Base-by-base conservation (phyloP, 2,797 vertebrate genomes). In the Bothrops alternatus region DNA sequence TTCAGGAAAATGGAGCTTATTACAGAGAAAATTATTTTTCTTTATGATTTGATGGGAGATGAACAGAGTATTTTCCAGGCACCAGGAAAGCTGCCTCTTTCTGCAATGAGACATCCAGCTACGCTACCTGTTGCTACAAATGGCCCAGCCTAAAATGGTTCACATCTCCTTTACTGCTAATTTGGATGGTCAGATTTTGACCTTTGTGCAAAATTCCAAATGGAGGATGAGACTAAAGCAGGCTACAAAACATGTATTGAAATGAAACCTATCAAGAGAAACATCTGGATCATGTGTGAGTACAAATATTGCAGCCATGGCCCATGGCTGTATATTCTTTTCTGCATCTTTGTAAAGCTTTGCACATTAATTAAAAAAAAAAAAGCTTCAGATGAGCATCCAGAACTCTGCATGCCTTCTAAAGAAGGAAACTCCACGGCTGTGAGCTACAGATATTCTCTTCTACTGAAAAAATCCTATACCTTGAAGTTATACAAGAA, bases 1-100 rank as follows among this genome's bases (percentile, higher is more conserved):
- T 97, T 95, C 90, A 91, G 94, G 96, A 95, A 95, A 97, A 96
- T 95, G 93, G 96, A 97, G 96, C 96, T 97, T 97, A 97, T 97
- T 97, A 97, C 94, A 96, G 95, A 95, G 90, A 94, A 92, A 94
- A 88, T 96, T 95, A 91, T 96, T 95, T 95, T 96, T 93, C 94
- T 94, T 92, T 93, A 61, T 95, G 93, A 91, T 94, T 96, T 94
- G 95, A 95, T 94, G 91, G 95, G 92, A 95, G 90, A 90, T 91
- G 92, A 86, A 93, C 91, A 89, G 93, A 94, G 93, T 87, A 92
- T 95, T 97, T 53, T 10, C 89, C 95, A 94, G 87, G 95, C 91
- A 95, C 26, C 25, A 93, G 92, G 92, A 95, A 93, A 94, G 87
- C 95, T 94, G 89, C 90, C 93, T 47, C 3, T 82, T 32, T 93